Base-by-base conservation (phyloP, 2,113 vertebrate species). In the Pheucticus melanocephalus region DNA sequence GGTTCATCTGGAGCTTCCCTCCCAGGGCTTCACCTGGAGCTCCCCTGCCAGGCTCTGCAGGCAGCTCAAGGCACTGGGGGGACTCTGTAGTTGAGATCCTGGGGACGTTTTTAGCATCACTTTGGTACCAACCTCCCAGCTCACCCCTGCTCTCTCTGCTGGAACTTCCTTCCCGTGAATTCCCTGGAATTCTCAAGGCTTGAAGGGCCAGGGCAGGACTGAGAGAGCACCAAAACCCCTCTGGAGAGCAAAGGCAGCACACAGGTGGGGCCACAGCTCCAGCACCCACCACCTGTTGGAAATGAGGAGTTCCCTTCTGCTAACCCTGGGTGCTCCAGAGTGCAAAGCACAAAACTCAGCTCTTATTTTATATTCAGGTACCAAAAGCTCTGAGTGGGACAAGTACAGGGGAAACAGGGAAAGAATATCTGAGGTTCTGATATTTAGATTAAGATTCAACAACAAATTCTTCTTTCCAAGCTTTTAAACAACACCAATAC, bases 71-170 rank as follows among this genome's bases (percentile, higher is more conserved):
- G 17, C 24, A 2, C 2, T 1, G 8, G 11, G 31, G 16, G 25
- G 5, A 4, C 21, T 28, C 59, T 0, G 0, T 5, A 3, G 8
- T 21, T 54, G 53, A 44, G 53, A 4, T 13, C 63, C 82, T 3
- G 12, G 40, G 51, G 22, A 4, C 33, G 54, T 39, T 81, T 75
- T 9, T 13, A 37, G 51, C 11, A 1, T 12, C 14, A 8, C 30
- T 65, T 56, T 21, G 44, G 11, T 14, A 12, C 17, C 2, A 6
- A n/a, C 27, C 42, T 40, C 65, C 45, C 3, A 4, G 53, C 73
- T 59, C 51, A 44, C 7, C 31, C 19, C 79, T 60, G 27, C 59
- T 47, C 39, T 44, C 70, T 7, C 61, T 57, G 47, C 56, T 75
- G 44, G 59, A 17, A 4, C 2, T 33, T 39, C 33, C 40, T 47